Evolutionary conservation across 2,113 vertebrate species (phyloP), one percentile per base, ranked within the genome.

Genomic region (Leptosomus discolor): DNA sequence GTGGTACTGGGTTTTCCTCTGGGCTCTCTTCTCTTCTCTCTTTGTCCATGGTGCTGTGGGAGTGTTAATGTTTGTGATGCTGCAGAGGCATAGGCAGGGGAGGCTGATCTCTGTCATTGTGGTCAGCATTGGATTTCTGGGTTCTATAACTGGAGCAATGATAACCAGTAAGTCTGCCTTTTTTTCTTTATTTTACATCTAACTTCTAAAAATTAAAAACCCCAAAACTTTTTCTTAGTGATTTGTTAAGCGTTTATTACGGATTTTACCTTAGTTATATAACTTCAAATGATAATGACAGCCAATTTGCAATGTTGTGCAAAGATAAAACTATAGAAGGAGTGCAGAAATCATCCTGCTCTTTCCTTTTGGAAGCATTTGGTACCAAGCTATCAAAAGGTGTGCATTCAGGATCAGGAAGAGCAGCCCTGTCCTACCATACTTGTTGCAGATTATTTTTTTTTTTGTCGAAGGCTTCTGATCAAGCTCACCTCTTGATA

Each of bases 1-100:
- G 99, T 99, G 99, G 99, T 99, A 99, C 98, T 99, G 99, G 99
- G 98, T 99, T 97, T 99, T 99, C 98, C 99, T 99, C 82, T 99
- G 99, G 99, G 99, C 99, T 94, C 99, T 99, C 95, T 99, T 99
- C 99, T 99, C 99, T 83, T 99, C 99, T 74, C 99, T 99, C 95
- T 99, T 99, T 85, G 98, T 99, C 96, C 99, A 99, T 85, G 98
- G 99, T 88, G 99, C 98, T 76, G 98, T 98, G 73, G 99, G 99
- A 85, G 98, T 99, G 68, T 97, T 99, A 96, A 99, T 99, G 99
- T 98, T 99, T 90, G 98, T 99, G 92, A 99, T 99, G 98, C 98
- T 99, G 94, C 99, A 99, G 98, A 98, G 99, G 86, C 99, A 99
- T 98, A 98, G 98, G 95, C 98, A 99, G 71, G 99, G 99, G 17